These are phyloP conservation scores for Ciconia boyciana DNA, from an alignment of 2,113 vertebrate genomes.

Conservation along the genomic window DNA sequence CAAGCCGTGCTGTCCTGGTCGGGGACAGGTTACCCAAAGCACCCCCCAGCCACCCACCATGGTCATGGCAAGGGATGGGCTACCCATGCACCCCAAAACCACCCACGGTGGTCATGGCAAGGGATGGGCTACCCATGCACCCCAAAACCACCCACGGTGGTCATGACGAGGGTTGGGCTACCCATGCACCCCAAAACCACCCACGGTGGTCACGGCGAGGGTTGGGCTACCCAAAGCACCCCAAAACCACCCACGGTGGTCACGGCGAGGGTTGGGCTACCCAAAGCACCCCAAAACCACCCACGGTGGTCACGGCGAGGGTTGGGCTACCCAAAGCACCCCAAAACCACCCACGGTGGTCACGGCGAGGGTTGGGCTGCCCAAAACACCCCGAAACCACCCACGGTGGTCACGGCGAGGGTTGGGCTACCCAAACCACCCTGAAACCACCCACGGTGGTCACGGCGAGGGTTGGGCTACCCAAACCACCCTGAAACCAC, in stretches of 20 bases:
- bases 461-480: too few relatives aligned
- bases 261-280: too few relatives aligned
- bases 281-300: neutral
- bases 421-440: neutral
- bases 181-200: neutral
- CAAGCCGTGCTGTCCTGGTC: too few relatives aligned
- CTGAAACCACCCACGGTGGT: neutral
- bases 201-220: accelerated
- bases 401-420: accelerated
- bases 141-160: neutral
- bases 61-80: neutral
- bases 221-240: neutral
- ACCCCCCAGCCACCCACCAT: accelerated
- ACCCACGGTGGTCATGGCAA: accelerated
- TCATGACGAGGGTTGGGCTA: neutral
- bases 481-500: neutral
- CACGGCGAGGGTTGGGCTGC: neutral
- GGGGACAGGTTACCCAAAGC: too few relatives aligned
- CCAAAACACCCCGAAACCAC: neutral
- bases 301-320: accelerated
- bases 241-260: neutral
- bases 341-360: neutral
- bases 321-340: neutral
- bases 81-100: neutral
- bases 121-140: neutral